Evolutionary conservation across 1,140 invertebrate genomes (phyloP).

Genomic region (Heterodera schachtii): DNA sequence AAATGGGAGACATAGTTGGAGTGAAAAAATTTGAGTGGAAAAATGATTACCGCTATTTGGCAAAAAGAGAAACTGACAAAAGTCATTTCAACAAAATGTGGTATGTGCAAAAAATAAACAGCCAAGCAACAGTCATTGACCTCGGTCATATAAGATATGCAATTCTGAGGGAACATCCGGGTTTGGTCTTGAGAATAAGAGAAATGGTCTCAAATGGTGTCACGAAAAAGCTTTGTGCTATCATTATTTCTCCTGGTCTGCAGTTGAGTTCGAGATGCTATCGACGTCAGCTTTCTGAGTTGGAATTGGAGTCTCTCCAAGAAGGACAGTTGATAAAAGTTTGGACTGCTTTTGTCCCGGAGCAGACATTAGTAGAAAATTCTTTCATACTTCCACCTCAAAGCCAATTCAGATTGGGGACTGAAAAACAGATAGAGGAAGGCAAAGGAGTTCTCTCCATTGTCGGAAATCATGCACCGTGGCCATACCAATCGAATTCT

Average conservation of each 20-base stretch:
- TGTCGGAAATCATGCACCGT: background rate
- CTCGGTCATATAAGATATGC: background rate
- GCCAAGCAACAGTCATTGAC: background rate
- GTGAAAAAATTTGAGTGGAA: background rate
- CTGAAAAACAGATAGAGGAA: background rate
- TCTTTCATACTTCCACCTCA: background rate
- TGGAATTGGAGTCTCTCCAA: background rate
- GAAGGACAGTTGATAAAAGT: background rate
- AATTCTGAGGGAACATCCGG: background rate
- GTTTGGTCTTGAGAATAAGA: background rate
- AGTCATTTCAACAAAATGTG: conserved; percentile 1
- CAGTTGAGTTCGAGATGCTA: background rate
- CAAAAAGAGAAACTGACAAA: background rate
- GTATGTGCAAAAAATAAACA: background rate
- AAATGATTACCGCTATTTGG: background rate
- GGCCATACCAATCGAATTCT: conserved; percentile 1
- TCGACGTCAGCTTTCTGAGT: background rate
- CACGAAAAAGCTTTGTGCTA: background rate
- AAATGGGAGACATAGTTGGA: conserved; percentile 12
- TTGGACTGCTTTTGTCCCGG: background rate
- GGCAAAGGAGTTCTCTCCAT: background rate
- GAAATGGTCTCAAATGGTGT: background rate
- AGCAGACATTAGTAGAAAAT: background rate
- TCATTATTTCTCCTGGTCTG: background rate
- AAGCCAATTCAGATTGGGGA: background rate